A percentile compares a stretch with the other conserved stretches of the same genome.
Evolutionary conservation across 2,797 vertebrate genomes (phyloP).

Genomic region (Urophycis tenuis): DNA sequence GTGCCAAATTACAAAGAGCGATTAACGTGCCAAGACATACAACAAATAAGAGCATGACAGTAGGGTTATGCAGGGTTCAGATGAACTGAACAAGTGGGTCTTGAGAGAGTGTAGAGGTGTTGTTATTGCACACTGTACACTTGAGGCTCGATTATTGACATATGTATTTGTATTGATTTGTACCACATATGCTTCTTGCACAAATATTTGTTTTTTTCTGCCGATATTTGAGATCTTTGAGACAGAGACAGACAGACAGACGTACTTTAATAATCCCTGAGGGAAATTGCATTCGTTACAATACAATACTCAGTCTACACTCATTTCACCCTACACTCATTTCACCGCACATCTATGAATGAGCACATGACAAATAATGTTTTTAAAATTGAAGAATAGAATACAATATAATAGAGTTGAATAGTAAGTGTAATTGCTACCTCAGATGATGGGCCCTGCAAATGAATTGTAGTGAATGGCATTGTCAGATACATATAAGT

Average conservation of each 20-base stretch:
- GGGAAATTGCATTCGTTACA: no score
- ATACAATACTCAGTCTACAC: no score
- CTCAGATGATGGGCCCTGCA: background rate
- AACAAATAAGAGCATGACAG: no score
- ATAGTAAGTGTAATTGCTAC: no score
- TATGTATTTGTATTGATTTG: background rate
- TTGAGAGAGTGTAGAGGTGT: no score
- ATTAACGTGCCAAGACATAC: no score
- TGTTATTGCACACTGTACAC: background rate
- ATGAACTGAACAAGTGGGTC: no score
- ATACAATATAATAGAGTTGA: background rate
- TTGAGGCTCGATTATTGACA: background rate
- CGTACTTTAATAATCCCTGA: no score
- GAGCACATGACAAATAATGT: background rate
- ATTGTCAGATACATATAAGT: background rate
- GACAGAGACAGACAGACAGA: no score
- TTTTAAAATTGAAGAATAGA: background rate
- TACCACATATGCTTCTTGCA: background rate
- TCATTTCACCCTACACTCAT: background rate
- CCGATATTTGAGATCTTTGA: background rate
- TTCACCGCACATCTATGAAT: background rate
- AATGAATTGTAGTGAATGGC: no score
- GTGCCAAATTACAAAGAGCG: no score
- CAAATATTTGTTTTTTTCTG: background rate
- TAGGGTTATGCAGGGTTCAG: no score